phyloP scores from a whole-genome alignment of 2,113 vertebrate species.

The Xenus cinereus region DNA sequence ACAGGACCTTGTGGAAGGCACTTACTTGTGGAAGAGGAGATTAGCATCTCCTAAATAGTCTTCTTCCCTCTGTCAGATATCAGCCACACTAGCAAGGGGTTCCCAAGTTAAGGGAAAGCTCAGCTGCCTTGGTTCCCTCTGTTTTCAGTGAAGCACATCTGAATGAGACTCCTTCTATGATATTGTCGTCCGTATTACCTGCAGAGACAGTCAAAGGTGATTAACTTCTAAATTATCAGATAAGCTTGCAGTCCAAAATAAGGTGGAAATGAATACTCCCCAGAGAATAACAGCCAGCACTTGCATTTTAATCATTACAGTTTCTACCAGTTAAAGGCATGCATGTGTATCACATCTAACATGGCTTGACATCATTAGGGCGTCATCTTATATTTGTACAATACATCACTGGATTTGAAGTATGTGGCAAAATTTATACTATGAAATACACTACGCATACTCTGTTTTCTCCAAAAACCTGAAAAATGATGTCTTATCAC shows the following conservation, averaged over 20 bases:
- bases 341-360: not conserved
- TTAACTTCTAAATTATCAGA: not conserved
- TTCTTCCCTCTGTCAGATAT: not conserved
- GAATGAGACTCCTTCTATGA: not conserved
- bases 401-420: not conserved
- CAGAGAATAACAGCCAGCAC: not conserved
- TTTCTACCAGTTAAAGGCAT: not conserved
- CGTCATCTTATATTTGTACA: fast-evolving
- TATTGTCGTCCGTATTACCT: not conserved
- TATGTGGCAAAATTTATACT: not conserved
- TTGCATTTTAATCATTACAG: not conserved
- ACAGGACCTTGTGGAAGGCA: not conserved
- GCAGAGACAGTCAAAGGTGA: not conserved
- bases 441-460: not conserved
- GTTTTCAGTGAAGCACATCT: not conserved
- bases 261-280: not conserved
- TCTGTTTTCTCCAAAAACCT: not conserved
- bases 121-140: not conserved
- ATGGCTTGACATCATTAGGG: not conserved
- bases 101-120: not conserved
- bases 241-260: not conserved
- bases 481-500: not conserved
- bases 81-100: fast-evolving
- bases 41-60: not conserved
- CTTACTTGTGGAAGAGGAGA: not conserved